These are phyloP conservation scores for Caenorhabditis briggsae DNA, from an alignment of 1,140 invertebrate species.

Conservation along the genomic window DNA sequence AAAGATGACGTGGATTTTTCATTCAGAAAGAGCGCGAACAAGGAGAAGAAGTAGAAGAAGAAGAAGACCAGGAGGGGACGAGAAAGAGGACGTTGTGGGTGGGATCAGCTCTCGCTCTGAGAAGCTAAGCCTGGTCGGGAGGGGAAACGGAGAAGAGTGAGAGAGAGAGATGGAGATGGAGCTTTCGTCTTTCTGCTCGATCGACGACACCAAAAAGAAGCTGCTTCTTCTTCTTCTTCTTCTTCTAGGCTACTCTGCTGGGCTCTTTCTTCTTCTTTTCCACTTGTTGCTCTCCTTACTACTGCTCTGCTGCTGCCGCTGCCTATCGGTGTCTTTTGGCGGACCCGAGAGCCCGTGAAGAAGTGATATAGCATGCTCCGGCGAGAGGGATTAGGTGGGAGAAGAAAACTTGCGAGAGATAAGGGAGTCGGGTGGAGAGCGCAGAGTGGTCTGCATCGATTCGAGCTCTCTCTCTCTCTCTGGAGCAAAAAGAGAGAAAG, in stretches of 20 bases:
- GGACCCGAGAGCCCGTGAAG: conserved; percentile 1
- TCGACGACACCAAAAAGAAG: conserved; percentile 52
- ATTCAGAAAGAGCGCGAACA: conserved; percentile 28
- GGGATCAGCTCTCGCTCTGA: conserved; percentile 46
- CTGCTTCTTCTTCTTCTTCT: conserved; percentile 47
- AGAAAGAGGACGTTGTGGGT: conserved; percentile 43
- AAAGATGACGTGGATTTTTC: conserved; percentile 30
- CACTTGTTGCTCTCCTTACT: neutral
- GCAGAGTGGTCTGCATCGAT: neutral
- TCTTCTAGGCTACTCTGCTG: conserved; percentile 6
- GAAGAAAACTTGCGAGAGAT: neutral
- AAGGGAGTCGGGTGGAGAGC: neutral
- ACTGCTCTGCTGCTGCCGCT: neutral
- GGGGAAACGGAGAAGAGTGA: neutral
- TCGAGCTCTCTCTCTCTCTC: conserved; percentile 1
- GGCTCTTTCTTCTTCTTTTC: conserved; percentile 19
- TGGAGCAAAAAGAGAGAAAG: no score
- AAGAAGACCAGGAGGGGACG: neutral
- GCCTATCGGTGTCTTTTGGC: conserved; percentile 40
- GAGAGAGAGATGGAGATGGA: neutral
- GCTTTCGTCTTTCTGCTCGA: neutral
- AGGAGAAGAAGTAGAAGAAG: conserved; percentile 8
- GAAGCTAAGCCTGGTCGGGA: conserved; percentile 32
- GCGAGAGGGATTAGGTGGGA: conserved; percentile 10
- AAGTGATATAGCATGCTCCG: neutral